Base-by-base conservation (phyloP, 2,888 invertebrate species). In the Drosophila mimetica region DNA sequence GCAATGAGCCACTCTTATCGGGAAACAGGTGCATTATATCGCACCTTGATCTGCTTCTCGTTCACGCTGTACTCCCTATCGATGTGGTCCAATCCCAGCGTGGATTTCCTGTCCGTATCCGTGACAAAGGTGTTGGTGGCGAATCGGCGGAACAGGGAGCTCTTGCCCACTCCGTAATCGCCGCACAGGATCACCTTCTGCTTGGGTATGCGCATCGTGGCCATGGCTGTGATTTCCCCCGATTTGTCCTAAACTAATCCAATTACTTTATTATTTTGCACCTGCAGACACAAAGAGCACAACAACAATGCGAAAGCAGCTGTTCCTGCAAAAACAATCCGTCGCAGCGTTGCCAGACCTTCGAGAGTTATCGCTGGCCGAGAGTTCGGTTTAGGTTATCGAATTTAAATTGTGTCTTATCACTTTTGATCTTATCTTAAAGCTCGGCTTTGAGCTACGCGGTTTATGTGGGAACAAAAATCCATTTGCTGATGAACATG, bases 101-200 rank as follows among this genome's bases (percentile, higher is more conserved):
- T 98, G 7, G 98, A 97, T 90, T 96, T 95, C 91, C 96, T 94
- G 90, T 97, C 97, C 13, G 94, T 94, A 65, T 95, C 95, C 18
- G 95, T 94, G n/a, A 96, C 94, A 41, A 90, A 90, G 4, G 90
- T 86, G 50, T 90, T 79, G 89, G 96, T 97, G 64, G 97, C 95
- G 91, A 97, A 98, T 76, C 98, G 94, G 59, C 98, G 94, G 91
- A 98, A 98, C 79, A 98, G 92, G 20, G 98, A 98, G 91, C 96
- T 97, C 93, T 98, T 98, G 36, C 98, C 98, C 20, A 98, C 98
- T 60, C 98, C 98, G 92, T 97, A 98, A 93, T 98, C 98, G 39
- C 98, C 98, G 92, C 97, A 97, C 66, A 98, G 93, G 89, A 98
- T 98, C 36, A 98, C 96, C 94, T 98, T 98, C 84, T 96, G 95